Evolutionary conservation across 2,888 invertebrate genomes (phyloP).

Genomic region (Pherbina coryleti): DNA sequence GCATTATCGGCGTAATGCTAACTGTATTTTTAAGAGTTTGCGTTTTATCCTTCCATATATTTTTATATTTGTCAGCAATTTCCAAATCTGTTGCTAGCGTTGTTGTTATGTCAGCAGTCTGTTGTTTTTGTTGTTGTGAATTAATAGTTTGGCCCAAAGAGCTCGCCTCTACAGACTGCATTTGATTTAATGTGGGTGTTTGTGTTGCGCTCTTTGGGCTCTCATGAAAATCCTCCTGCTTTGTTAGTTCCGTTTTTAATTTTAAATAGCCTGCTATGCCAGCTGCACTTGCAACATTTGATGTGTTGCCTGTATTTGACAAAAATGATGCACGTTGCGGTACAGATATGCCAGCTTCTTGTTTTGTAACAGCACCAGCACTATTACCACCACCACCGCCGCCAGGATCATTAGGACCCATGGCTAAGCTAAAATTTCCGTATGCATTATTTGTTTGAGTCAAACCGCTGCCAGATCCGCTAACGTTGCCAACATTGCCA

Average conservation of each 20-base stretch:
- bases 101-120: conserved; percentile 36
- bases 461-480: conserved; percentile 11
- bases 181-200: conserved; percentile 50
- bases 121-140: conserved; percentile 55
- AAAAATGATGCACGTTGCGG: conserved; percentile 23
- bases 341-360: conserved; percentile 49
- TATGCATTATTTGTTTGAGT: conserved; percentile 61
- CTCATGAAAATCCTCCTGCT: conserved; percentile 72
- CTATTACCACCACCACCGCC: conserved; percentile 71
- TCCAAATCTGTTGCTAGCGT: conserved; percentile 53
- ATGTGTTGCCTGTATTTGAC: conserved; percentile 35
- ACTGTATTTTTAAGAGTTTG: conserved; percentile 64
- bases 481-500: conserved; percentile 7
- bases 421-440: conserved; percentile 67
- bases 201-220: conserved; percentile 72
- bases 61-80: conserved; percentile 67
- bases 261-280: conserved; percentile 49
- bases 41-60: conserved; percentile 68
- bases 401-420: conserved; percentile 75
- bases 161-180: conserved; percentile 70
- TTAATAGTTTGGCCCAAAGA: conserved; percentile 72
- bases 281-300: conserved; percentile 29
- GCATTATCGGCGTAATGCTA: conserved; percentile 65
- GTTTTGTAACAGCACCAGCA: conserved; percentile 52
- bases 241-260: conserved; percentile 51